A percentile compares a stretch with the other conserved stretches of the same genome.
phyloP scores from a whole-genome alignment of 2,113 vertebrate species.

The Lethenteron camtschaticum region DNA sequence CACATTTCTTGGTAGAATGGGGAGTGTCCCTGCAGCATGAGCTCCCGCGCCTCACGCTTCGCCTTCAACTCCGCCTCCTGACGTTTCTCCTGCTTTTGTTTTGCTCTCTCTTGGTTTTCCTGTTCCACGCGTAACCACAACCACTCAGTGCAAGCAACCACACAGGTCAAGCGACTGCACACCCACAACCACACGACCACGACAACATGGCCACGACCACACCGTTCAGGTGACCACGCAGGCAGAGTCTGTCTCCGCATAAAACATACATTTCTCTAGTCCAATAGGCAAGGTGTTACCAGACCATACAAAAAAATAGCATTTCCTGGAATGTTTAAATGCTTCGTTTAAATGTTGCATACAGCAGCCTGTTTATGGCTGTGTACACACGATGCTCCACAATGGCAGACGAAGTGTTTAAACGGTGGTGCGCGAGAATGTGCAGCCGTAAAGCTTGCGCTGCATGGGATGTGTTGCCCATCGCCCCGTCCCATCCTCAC shows the following conservation, averaged over 20 bases:
- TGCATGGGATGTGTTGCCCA: background rate
- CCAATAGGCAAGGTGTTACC: too few relatives aligned
- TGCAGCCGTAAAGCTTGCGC: too few relatives aligned
- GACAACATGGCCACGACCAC: background rate
- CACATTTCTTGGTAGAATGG: constrained; percentile 82
- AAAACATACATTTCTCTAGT: too few relatives aligned
- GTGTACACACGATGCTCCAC: background rate
- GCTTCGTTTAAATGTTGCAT: background rate
- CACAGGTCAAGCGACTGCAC: background rate
- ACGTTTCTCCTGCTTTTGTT: constrained; percentile 23
- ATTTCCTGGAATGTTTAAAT: background rate
- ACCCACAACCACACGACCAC: background rate
- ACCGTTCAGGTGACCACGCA: background rate
- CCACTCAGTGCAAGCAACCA: too few relatives aligned
- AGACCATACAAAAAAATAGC: background rate
- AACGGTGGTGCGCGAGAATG: too few relatives aligned
- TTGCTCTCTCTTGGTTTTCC: constrained; percentile 53
- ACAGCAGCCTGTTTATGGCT: background rate
- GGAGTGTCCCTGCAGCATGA: constrained; percentile 40
- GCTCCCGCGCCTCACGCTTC: constrained; percentile 35
- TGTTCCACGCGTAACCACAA: constrained; percentile 13
- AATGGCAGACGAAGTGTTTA: background rate
- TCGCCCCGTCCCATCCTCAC: constrained; percentile 12
- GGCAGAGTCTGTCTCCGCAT: background rate
- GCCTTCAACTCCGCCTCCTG: constrained; percentile 24